phyloP scores from a whole-genome alignment of 2,888 invertebrate species.

The Amitus sp. region DNA sequence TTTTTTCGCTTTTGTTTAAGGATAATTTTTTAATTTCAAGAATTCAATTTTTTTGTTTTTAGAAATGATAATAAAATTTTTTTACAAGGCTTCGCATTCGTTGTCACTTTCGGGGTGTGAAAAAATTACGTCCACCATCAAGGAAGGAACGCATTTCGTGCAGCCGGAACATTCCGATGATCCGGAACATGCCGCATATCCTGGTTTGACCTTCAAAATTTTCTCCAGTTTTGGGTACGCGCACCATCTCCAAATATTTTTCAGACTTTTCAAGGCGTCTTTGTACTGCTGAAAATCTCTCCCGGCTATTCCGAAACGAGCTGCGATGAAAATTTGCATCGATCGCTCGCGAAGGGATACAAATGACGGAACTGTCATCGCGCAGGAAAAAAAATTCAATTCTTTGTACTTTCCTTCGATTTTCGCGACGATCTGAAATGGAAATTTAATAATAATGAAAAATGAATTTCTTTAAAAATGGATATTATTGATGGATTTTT shows the following conservation, averaged over 20 bases:
- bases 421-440: slow-evolving; percentile 14
- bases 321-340: slow-evolving; percentile 70
- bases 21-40: slow-evolving; percentile 1
- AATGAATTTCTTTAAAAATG: too few species aligned
- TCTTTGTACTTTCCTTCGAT: slow-evolving; percentile 68
- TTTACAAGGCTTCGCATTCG: slow-evolving; percentile 71
- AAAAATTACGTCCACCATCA: slow-evolving; percentile 68
- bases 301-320: slow-evolving; percentile 67
- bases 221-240: slow-evolving; percentile 72
- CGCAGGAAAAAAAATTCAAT: slow-evolving; percentile 73
- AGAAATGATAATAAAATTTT: slow-evolving; percentile 23
- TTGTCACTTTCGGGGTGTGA: slow-evolving; percentile 68
- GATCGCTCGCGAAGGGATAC: slow-evolving; percentile 75
- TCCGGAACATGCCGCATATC: slow-evolving; percentile 29
- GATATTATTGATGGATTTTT: too few species aligned
- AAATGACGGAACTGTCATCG: slow-evolving; percentile 77
- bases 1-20: slow-evolving; percentile 5
- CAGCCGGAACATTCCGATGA: slow-evolving; percentile 25
- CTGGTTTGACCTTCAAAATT: slow-evolving; percentile 29
- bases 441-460: slow-evolving; percentile 22
- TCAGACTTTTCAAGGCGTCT: slow-evolving; percentile 60
- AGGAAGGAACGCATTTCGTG: slow-evolving; percentile 62
- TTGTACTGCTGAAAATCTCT: slow-evolving; percentile 35
- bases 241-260: slow-evolving; percentile 84
- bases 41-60: background rate